phyloP scores from a whole-genome alignment of 2,888 invertebrate genomes.

The Nineta flava region DNA sequence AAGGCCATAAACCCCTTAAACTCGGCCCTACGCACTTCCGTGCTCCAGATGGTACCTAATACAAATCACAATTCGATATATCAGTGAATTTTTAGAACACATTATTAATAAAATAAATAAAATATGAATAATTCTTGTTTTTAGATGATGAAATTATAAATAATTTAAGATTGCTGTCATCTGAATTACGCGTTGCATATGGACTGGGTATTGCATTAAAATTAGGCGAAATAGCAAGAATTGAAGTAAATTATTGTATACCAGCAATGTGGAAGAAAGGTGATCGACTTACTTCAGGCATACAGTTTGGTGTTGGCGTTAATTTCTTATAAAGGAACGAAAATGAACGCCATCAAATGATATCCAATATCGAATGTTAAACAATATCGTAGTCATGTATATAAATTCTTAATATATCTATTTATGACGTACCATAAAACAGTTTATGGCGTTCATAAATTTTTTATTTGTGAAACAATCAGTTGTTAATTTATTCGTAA shows the following conservation, averaged over 20 bases:
- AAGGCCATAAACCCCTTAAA: no score
- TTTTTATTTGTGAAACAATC: no score
- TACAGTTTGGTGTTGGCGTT: constrained; percentile 74
- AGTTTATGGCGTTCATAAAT: no score
- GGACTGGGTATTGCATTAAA: constrained; percentile 76
- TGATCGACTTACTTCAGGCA: constrained; percentile 50
- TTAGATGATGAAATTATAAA: constrained; percentile 28
- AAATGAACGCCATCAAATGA: background rate
- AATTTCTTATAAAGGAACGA: constrained; percentile 52
- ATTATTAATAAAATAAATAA: no score
- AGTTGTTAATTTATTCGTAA: no score
- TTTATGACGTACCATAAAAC: no score
- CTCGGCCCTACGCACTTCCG: no score
- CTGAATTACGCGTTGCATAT: constrained; percentile 50
- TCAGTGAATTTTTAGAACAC: no score
- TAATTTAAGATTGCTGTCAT: constrained; percentile 27
- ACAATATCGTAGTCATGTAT: background rate
- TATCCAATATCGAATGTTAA: background rate
- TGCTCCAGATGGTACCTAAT: no score
- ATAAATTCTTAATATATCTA: no score
- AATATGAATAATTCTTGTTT: no score
- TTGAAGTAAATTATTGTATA: constrained; percentile 89
- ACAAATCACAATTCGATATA: no score
- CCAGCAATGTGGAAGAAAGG: constrained; percentile 48
- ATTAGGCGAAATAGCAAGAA: constrained; percentile 68